Evolutionary conservation across 64 coral and sea anemone genomes (phyloP), one percentile per base, ranked within the genome.

Genomic region (Pocillopora damicornis): DNA sequence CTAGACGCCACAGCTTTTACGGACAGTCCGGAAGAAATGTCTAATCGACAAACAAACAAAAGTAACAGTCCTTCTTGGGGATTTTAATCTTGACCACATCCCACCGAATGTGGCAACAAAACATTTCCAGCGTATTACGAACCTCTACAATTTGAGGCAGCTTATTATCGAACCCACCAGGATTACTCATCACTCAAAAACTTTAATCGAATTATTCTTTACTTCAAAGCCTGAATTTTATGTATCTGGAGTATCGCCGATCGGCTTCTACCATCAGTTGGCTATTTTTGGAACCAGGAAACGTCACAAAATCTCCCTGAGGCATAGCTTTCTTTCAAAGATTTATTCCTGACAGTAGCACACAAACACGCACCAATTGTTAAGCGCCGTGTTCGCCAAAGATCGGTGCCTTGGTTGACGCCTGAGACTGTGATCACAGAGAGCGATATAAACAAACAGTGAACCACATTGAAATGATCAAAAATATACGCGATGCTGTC

Each of bases 121-220:
- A 78, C 34, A 90, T 73, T 80, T 90, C 37, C 83, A 87, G 73
- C 88, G 56, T 5, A 61, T 68, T 13, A 89, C 25, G 14, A 64
- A 76, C 2, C 30, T 78, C 25, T 56, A 51, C 42, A 63, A 80
- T 18, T 73, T 89, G 59, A 83, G 77, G 60, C 91, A 88, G 35
- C 18, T 83, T 13, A 88, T 90, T 20, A 83, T 26, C 16, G 35
- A 63, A 0, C 69, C 78, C 2, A 90, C 93, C 11, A 63, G 93
- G 71, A 94, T 94, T 1, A 90, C 93, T 6, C 76, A 94, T 15
- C 3, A 51, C 22, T 90, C 93, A 76, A 94, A 59, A 61, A 90
- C 93, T 82, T 90, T 94, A 76, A 90, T 88, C 22, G 88, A 94
- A 67, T 88, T 94, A 78, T 76, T 94, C 59, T 63, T 94, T 12